These are phyloP conservation scores for Lycaena phlaeas DNA, from an alignment of 2,888 invertebrate genomes.

Conservation along the genomic window DNA sequence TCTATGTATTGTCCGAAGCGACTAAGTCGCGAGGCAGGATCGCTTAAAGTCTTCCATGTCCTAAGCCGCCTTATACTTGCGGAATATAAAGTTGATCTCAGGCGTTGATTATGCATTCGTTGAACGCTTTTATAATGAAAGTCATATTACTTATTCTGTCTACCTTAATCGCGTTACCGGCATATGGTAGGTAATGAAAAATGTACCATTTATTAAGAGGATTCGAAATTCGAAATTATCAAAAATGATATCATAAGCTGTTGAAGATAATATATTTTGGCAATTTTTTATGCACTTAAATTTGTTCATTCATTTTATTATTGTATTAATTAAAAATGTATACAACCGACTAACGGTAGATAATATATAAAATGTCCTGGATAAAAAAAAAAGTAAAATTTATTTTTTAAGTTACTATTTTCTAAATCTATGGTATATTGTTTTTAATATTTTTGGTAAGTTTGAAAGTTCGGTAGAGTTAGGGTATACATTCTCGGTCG, in stretches of 20 bases:
- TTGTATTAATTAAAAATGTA: too few species aligned
- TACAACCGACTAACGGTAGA: not conserved
- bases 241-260: too few species aligned
- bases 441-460: too few species aligned
- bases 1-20: not conserved
- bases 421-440: too few species aligned
- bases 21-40: not conserved
- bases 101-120: not conserved
- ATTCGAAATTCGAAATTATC: not conserved
- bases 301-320: too few species aligned
- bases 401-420: too few species aligned
- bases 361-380: too few species aligned
- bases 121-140: conserved; percentile 5
- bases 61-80: not conserved
- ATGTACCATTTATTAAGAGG: not conserved
- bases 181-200: not conserved
- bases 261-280: not conserved
- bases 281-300: not conserved
- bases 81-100: conserved; percentile 5
- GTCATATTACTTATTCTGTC: conserved; percentile 1
- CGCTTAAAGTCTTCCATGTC: not conserved
- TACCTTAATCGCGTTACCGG: not conserved
- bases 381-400: too few species aligned
- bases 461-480: too few species aligned
- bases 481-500: too few species aligned